Evolutionary conservation across 1,140 invertebrate genomes (phyloP).

Genomic region (Diplogasteroides magnus): DNA sequence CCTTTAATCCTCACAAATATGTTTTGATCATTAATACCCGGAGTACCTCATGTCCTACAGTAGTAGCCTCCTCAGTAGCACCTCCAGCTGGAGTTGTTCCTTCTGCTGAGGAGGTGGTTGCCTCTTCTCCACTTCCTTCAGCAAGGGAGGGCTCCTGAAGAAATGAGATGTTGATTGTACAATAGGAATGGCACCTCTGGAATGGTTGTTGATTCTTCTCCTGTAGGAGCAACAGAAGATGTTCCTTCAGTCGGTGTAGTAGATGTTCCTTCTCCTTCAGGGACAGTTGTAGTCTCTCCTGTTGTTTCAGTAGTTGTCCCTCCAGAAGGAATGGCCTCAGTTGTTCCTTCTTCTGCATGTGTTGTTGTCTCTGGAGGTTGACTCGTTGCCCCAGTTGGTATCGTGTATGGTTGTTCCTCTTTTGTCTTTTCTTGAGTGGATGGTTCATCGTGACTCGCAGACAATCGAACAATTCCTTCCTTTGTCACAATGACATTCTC

Average conservation of each 20-base stretch:
- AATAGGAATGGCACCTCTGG: not conserved
- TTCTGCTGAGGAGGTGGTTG: not conserved
- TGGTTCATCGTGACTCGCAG: not conserved
- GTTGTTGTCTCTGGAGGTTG: not conserved
- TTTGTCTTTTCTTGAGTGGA: not conserved
- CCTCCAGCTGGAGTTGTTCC: conserved; percentile 3
- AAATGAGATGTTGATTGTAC: not conserved
- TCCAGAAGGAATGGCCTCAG: conserved; percentile 6
- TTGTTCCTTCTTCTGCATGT: not conserved
- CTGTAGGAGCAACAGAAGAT: not conserved
- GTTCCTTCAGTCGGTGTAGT: too few relatives aligned
- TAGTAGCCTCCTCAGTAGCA: conserved; percentile 1
- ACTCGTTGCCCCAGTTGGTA: too few relatives aligned
- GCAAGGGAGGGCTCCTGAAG: not conserved
- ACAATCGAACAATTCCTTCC: too few relatives aligned
- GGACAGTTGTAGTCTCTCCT: not conserved
- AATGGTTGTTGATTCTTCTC: not conserved
- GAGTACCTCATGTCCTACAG: not conserved
- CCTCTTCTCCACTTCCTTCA: not conserved
- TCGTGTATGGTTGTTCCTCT: not conserved
- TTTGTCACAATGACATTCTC: not conserved
- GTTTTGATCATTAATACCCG: not conserved
- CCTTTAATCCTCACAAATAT: too few relatives aligned
- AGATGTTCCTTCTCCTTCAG: too few relatives aligned
- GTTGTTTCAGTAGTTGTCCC: not conserved